These are phyloP conservation scores for Trematomus loennbergii DNA, from an alignment of 2,113 vertebrate species.

Conservation along the genomic window DNA sequence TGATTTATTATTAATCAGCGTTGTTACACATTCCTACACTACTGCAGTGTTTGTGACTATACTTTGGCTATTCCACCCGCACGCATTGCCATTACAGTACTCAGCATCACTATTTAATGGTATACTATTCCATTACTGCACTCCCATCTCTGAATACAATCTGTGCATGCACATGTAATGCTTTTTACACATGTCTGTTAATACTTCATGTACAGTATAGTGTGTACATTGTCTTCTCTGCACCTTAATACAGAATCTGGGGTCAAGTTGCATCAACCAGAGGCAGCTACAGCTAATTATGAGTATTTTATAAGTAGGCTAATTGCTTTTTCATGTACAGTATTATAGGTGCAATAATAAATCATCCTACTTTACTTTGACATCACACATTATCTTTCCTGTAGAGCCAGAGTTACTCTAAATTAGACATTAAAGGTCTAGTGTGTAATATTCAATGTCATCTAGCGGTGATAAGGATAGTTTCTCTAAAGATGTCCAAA, in stretches of 20 bases:
- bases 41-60: constrained; percentile 29
- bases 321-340: constrained; percentile 31
- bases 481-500: too few relatives aligned
- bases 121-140: constrained; percentile 26
- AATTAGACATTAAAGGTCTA: background rate
- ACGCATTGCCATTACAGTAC: constrained; percentile 39
- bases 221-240: background rate
- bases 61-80: constrained; percentile 17
- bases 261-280: background rate
- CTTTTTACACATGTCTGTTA: background rate
- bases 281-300: background rate
- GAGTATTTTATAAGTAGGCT: constrained; percentile 12
- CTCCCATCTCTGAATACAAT: constrained; percentile 9
- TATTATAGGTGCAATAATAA: constrained; percentile 1
- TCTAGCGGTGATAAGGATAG: too few relatives aligned
- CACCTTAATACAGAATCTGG: background rate
- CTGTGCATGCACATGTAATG: constrained; percentile 25
- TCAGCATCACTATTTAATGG: constrained; percentile 44
- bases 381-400: background rate
- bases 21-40: constrained; percentile 41
- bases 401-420: background rate
- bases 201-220: background rate
- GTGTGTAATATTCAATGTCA: too few relatives aligned
- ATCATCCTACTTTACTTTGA: background rate
- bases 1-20: constrained; percentile 48